Conservation (phyloP, 2,888 invertebrate genomes). For the Amphimallon solstitiale region DNA sequence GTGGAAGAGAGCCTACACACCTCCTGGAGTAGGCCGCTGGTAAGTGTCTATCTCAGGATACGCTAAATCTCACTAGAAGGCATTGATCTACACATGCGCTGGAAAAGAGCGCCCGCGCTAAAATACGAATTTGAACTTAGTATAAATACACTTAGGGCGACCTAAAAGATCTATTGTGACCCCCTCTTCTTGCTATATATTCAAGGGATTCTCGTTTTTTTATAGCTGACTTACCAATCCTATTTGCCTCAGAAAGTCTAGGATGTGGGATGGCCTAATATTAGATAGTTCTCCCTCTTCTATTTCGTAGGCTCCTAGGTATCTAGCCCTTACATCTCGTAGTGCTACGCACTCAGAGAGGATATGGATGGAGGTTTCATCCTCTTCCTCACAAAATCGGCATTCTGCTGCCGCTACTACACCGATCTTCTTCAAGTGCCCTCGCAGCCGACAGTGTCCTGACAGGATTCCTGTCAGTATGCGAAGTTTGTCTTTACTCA, state of each 20-base stretch:
- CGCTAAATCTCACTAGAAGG: too few relatives aligned
- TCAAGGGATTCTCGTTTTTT: too few relatives aligned
- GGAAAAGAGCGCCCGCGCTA: too few relatives aligned
- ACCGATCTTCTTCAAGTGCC: not conserved
- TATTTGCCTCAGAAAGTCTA: not conserved
- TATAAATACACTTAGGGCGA: too few relatives aligned
- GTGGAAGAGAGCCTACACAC: too few relatives aligned
- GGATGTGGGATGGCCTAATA: not conserved
- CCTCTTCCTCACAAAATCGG: not conserved
- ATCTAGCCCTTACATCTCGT: not conserved
- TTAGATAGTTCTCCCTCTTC: not conserved
- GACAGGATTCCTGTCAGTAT: not conserved
- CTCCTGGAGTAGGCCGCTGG: too few relatives aligned
- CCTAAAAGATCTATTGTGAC: too few relatives aligned
- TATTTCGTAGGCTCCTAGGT: not conserved
- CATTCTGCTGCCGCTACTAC: not conserved
- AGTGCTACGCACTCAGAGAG: not conserved
- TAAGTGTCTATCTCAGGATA: too few relatives aligned
- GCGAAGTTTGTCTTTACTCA: not conserved
- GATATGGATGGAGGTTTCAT: not conserved
- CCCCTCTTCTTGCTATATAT: too few relatives aligned
- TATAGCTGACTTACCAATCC: too few relatives aligned
- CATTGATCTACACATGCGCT: too few relatives aligned
- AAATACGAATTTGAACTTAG: too few relatives aligned
- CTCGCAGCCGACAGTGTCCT: not conserved